phyloP scores from a whole-genome alignment of 2,888 invertebrate species.

The Calameuta pallipes region DNA sequence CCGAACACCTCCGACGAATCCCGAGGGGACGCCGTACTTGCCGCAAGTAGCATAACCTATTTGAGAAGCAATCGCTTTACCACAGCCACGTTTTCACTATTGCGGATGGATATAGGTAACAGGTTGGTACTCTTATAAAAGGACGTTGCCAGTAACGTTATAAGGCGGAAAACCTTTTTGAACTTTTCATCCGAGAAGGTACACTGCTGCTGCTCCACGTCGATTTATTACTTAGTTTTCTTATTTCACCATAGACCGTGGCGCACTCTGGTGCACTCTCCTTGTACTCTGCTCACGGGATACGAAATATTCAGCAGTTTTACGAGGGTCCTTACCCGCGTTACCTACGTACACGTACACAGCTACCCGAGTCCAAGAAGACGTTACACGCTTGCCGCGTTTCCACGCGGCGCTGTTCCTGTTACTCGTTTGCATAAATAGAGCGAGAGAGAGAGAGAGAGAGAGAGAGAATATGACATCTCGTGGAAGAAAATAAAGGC shows the following conservation, averaged over 20 bases:
- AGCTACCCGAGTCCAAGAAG: not conserved
- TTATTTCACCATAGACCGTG: not conserved
- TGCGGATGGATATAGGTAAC: not conserved
- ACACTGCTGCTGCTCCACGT: not conserved
- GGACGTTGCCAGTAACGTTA: not conserved
- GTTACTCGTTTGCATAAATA: slow-evolving; percentile 24
- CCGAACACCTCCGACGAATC: not conserved
- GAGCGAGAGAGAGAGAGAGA: slow-evolving; percentile 9
- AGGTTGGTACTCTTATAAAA: not conserved
- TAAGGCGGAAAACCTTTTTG: not conserved
- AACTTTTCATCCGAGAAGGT: not conserved
- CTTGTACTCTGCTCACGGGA: not conserved
- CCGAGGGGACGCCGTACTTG: not conserved
- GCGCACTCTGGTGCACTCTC: not conserved
- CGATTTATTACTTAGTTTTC: not conserved
- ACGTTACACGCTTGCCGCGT: not conserved
- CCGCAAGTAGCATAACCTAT: not conserved
- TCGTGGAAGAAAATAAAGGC: not conserved
- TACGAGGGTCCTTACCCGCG: not conserved
- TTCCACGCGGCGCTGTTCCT: not conserved
- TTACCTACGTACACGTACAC: not conserved
- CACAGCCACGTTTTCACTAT: not conserved
- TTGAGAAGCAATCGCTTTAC: not conserved
- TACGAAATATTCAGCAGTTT: not conserved
- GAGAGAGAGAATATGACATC: not conserved